Evolutionary conservation across 2,888 invertebrate species (phyloP).

Genomic region (Hypolimnas misippus): DNA sequence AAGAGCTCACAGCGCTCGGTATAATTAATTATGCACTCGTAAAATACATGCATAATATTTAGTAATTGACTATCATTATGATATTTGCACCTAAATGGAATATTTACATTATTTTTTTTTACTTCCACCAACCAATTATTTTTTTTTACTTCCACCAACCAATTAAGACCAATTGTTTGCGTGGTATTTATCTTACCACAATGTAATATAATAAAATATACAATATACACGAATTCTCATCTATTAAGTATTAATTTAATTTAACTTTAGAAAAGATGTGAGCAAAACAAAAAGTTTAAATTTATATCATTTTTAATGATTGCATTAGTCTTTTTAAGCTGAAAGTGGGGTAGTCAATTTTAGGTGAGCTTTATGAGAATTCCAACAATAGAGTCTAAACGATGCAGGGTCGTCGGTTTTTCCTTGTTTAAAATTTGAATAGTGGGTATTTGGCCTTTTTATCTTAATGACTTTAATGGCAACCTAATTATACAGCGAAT

Average conservation of each 20-base stretch:
- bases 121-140: too few relatives aligned
- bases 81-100: slow-evolving; percentile 7
- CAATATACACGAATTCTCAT: too few relatives aligned
- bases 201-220: too few relatives aligned
- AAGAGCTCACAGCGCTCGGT: slow-evolving; percentile 25
- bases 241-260: too few relatives aligned
- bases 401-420: slow-evolving; percentile 63
- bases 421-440: slow-evolving; percentile 66
- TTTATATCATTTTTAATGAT: too few relatives aligned
- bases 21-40: slow-evolving; percentile 26
- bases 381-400: slow-evolving; percentile 70
- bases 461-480: slow-evolving; percentile 58
- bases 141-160: too few relatives aligned
- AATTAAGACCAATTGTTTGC: too few relatives aligned
- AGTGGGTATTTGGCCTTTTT: slow-evolving; percentile 63
- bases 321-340: slow-evolving; percentile 24
- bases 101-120: background rate
- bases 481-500: slow-evolving; percentile 26
- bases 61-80: slow-evolving; percentile 14
- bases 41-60: slow-evolving; percentile 18
- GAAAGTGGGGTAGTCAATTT: slow-evolving; percentile 54
- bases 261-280: too few relatives aligned
- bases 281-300: too few relatives aligned
- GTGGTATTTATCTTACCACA: too few relatives aligned
- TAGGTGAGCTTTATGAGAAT: slow-evolving; percentile 62